These are phyloP conservation scores for Macquaria ambigua DNA, from an alignment of 2,113 vertebrate species.

Conservation along the genomic window DNA sequence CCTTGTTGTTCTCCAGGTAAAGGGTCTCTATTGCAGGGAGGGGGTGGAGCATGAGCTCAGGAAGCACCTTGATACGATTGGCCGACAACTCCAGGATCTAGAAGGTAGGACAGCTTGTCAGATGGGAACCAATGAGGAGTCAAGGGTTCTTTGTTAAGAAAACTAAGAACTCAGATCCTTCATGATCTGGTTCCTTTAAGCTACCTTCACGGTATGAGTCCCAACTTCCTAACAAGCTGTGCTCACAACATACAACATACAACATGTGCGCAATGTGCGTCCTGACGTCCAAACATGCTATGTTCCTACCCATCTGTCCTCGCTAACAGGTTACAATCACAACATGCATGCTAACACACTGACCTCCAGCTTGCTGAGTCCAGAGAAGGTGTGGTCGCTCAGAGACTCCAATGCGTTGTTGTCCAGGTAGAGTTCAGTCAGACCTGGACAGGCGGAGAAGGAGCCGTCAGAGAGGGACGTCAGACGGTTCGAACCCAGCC, in stretches of 20 bases:
- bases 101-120: neutral
- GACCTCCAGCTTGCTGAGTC: conserved; percentile 75
- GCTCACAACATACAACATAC: neutral
- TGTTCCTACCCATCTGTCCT: neutral
- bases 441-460: conserved; percentile 71
- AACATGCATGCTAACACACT: neutral
- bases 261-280: neutral
- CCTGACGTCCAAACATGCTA: neutral
- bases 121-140: neutral
- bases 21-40: conserved; percentile 76
- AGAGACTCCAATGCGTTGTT: conserved; percentile 73
- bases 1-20: conserved; percentile 77
- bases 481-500: conserved; percentile 74
- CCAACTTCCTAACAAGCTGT: no score
- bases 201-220: neutral
- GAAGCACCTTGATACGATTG: conserved; percentile 77
- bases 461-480: conserved; percentile 47
- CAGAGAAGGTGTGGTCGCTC: conserved; percentile 68
- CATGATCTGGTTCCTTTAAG: neutral
- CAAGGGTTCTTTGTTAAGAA: neutral
- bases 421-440: conserved; percentile 77
- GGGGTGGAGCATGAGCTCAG: conserved; percentile 62
- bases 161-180: neutral
- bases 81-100: conserved; percentile 78
- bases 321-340: neutral